Conservation (phyloP, 2,113 vertebrate genomes). For the Rhabdomys dilectus region DNA sequence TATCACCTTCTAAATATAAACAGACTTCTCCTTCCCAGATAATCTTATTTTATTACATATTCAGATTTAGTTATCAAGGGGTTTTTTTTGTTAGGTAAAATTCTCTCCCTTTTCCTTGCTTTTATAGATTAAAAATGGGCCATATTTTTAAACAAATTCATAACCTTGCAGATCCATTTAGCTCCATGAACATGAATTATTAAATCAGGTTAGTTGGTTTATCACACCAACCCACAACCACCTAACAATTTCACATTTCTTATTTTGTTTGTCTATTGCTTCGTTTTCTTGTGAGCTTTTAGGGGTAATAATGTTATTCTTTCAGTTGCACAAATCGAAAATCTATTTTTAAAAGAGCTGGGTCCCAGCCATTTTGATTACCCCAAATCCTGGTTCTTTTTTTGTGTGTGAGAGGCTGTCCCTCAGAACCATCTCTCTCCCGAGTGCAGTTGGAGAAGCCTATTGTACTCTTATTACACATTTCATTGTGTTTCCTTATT, state of each 20-base stretch:
- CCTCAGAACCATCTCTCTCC: constrained; percentile 41
- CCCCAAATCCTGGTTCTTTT: not conserved
- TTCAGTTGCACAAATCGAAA: constrained; percentile 71
- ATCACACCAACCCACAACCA: not conserved
- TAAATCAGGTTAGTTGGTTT: constrained; percentile 43
- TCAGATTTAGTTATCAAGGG: not conserved
- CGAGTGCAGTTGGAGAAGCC: not conserved
- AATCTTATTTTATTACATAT: not conserved
- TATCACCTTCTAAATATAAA: constrained; percentile 1
- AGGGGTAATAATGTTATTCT: constrained; percentile 60
- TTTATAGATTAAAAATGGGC: not conserved
- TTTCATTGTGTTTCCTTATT: constrained; percentile 55
- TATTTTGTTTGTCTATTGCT: constrained; percentile 52
- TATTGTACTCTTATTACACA: constrained; percentile 30
- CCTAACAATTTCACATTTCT: constrained; percentile 43
- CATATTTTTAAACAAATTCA: not conserved
- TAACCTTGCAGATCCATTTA: constrained; percentile 51
- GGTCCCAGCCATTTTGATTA: constrained; percentile 21
- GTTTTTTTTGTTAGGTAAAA: not conserved
- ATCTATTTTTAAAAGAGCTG: constrained; percentile 53
- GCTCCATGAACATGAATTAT: constrained; percentile 9
- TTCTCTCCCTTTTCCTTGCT: not conserved
- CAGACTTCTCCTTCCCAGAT: not conserved
- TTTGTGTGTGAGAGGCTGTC: constrained; percentile 34
- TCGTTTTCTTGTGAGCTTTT: constrained; percentile 64